phyloP scores from a whole-genome alignment of 2,888 invertebrate species.

The Neoscelio sp. region DNA sequence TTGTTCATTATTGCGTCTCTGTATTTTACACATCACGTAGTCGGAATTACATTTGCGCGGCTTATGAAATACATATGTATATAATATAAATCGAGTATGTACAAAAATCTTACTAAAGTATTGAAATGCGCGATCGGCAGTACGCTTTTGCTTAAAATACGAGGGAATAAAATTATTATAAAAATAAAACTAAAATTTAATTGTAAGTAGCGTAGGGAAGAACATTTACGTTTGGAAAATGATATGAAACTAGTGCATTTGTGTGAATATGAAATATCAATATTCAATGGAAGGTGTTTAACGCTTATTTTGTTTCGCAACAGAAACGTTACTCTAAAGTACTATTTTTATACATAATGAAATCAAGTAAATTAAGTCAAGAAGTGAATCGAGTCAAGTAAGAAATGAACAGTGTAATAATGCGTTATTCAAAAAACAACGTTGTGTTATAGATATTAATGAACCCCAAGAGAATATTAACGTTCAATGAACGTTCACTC shows the following conservation, averaged over 20 bases:
- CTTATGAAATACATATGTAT: conserved; percentile 29
- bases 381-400: too few relatives aligned
- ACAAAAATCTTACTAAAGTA: conserved; percentile 26
- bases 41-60: conserved; percentile 54
- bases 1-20: conserved; percentile 38
- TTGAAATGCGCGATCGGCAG: conserved; percentile 1
- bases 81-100: conserved; percentile 48
- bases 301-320: conserved; percentile 29
- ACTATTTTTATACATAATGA: conserved; percentile 4
- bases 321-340: conserved; percentile 29
- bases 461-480: too few relatives aligned
- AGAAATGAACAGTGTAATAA: too few relatives aligned
- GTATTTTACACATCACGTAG: conserved; percentile 44
- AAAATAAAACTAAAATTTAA: background rate
- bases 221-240: conserved; percentile 13
- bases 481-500: too few relatives aligned
- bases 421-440: too few relatives aligned
- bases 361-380: conserved; percentile 5
- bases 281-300: conserved; percentile 33
- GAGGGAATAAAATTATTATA: background rate
- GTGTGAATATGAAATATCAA: conserved; percentile 40
- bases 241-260: conserved; percentile 17
- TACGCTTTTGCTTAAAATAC: background rate
- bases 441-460: too few relatives aligned
- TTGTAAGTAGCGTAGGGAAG: conserved; percentile 21